These are phyloP conservation scores for Odontocerum albicorne DNA, from an alignment of 2,888 invertebrate genomes.

Conservation along the genomic window DNA sequence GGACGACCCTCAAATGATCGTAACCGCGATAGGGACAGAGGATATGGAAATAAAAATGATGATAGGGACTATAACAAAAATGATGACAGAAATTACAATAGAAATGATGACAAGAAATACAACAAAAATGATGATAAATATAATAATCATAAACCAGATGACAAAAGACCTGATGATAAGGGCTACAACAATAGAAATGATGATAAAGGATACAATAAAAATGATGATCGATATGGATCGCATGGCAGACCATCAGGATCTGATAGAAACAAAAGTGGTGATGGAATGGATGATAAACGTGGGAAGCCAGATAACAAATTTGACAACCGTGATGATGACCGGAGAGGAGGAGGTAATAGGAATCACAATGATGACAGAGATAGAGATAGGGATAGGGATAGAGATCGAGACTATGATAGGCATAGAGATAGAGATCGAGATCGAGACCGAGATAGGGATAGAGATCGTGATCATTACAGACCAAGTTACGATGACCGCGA, in stretches of 20 bases:
- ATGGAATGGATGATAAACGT: slow-evolving; percentile 32
- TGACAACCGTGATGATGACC: slow-evolving; percentile 23
- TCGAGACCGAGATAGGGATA: slow-evolving; percentile 13
- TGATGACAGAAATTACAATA: slow-evolving; percentile 21
- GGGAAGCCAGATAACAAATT: slow-evolving; percentile 23
- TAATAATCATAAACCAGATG: slow-evolving; percentile 29
- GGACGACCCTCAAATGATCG: slow-evolving; percentile 17
- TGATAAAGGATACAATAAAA: slow-evolving; percentile 19
- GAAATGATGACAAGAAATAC: slow-evolving; percentile 30
- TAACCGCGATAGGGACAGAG: slow-evolving; percentile 25
- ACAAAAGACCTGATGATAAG: slow-evolving; percentile 29
- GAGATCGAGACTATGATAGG: slow-evolving; percentile 15
- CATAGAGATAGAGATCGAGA: slow-evolving; percentile 19
- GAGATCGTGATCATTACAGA: slow-evolving; percentile 25
- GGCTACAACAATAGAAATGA: slow-evolving; percentile 33
- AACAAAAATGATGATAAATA: slow-evolving; percentile 31
- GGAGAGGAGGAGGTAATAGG: slow-evolving; percentile 23
- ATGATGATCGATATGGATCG: slow-evolving; percentile 28
- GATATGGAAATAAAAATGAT: slow-evolving; percentile 24
- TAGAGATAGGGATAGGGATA: slow-evolving; percentile 18
- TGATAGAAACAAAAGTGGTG: slow-evolving; percentile 33
- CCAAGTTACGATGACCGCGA: slow-evolving; percentile 39
- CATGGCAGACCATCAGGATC: slow-evolving; percentile 29
- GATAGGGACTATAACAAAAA: slow-evolving; percentile 28
- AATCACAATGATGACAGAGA: slow-evolving; percentile 25